Conservation (phyloP, 2,113 vertebrate genomes). For the Solenodon paradoxus region DNA sequence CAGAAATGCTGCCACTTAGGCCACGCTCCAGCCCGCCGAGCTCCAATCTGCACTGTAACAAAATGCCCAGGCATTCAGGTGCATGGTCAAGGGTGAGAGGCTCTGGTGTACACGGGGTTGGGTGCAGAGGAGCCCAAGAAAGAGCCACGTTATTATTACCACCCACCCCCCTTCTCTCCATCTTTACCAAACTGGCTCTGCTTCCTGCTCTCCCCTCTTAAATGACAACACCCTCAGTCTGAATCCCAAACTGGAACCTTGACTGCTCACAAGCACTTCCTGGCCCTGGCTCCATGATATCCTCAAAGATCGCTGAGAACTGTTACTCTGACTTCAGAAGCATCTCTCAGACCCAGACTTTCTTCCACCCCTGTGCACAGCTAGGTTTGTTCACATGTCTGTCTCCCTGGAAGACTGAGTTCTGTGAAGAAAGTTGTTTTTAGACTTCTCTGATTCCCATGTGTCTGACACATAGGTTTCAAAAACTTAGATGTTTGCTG, state of each 20-base stretch:
- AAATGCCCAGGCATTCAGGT: neutral
- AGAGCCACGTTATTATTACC: neutral
- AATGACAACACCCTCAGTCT: neutral
- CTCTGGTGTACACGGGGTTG: neutral
- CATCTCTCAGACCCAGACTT: neutral
- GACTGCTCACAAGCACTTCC: neutral
- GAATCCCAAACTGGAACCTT: neutral
- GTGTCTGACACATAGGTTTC: slow-evolving; percentile 8
- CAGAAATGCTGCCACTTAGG: neutral
- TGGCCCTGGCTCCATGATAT: neutral
- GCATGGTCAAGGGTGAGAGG: neutral
- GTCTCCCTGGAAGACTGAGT: neutral
- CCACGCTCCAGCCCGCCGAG: neutral
- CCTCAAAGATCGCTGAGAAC: neutral
- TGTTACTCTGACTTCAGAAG: neutral
- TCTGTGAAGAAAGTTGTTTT: neutral
- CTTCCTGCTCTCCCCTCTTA: neutral
- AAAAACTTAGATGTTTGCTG: neutral
- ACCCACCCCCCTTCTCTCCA: neutral
- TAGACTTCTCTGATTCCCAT: neutral
- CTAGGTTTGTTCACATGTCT: neutral
- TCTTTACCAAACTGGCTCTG: neutral
- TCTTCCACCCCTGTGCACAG: neutral
- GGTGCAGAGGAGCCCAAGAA: neutral
- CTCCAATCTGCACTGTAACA: neutral